Base-by-base conservation (phyloP, 2,888 invertebrate species). In the Ormyrus nitidulus region DNA sequence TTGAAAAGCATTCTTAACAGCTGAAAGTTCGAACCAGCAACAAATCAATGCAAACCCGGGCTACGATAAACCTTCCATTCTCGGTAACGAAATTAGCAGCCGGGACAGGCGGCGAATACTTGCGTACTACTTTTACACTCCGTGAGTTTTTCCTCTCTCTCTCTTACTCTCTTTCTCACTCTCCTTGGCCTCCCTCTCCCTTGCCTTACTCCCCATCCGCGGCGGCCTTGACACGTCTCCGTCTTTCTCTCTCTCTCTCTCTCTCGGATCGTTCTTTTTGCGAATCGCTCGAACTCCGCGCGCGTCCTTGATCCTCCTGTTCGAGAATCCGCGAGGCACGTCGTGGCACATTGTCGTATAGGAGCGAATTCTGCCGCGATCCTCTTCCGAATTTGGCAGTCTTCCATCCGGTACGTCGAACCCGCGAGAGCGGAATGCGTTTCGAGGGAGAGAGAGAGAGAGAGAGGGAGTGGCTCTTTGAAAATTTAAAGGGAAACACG, bases 261-360 rank as follows among this genome's bases (percentile, higher is more conserved):
- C 34, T 66, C 72, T 61, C 44, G 13, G 48, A 54, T 68, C 13
- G 54, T 44, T 77, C 56, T 48, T 65, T 77, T 71, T 71, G 64
- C 75, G 19, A 75, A 77, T 70, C 19, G 54, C n/a, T 7, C 54
- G 19, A 51, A 61, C 53, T 59, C 66, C 58, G 44, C 70, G 75
- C 82, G 81, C 82, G 87, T 86, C 87, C 87, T 87, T 87, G 87
- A 86, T 87, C 84, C 83, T 83, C 34, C 84, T 81, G 75, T 68
- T 80, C 81, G 82, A 34, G 34, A 83, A 86, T 85, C 85, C 84
- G 82, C 82, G 83, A 83, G 66, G 44, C 54, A 11, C 73, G 61
- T 75, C 48, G 10, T 48, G 7, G 61, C 19, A 4, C 4, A 9
- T 48, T 5, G 9, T 66, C 53, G 13, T 10, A 44, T 5, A 54